These are phyloP conservation scores for Tetheella fluctuosa DNA, from an alignment of 2,888 invertebrate genomes.

Conservation along the genomic window DNA sequence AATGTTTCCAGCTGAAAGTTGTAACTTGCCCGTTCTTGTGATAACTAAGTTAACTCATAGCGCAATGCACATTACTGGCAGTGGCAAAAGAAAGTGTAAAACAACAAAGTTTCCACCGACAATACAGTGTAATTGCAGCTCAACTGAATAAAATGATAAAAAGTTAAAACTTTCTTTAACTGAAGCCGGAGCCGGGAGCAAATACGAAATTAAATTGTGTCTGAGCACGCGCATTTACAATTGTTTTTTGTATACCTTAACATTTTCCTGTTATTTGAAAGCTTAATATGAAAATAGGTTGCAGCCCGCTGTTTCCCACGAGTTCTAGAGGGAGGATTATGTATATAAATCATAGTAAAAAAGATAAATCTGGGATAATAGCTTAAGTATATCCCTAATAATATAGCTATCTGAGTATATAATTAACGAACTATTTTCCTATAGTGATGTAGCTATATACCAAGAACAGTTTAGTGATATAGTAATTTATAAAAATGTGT, in stretches of 20 bases:
- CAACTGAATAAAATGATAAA: slow-evolving; percentile 58
- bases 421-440: too few relatives aligned
- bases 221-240: slow-evolving; percentile 21
- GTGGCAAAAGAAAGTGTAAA: slow-evolving; percentile 50
- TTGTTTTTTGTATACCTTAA: slow-evolving; percentile 6
- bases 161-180: slow-evolving; percentile 43
- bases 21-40: slow-evolving; percentile 33
- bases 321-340: not conserved
- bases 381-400: too few relatives aligned
- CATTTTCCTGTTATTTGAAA: slow-evolving; percentile 6
- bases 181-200: slow-evolving; percentile 30
- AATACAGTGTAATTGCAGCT: slow-evolving; percentile 56
- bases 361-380: not conserved
- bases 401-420: too few relatives aligned
- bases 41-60: slow-evolving; percentile 45
- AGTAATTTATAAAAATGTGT: too few relatives aligned
- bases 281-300: slow-evolving; percentile 6
- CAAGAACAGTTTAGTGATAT: too few relatives aligned
- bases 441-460: too few relatives aligned
- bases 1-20: slow-evolving; percentile 23
- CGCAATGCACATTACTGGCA: slow-evolving; percentile 36
- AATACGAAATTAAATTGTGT: slow-evolving; percentile 54
- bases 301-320: not conserved
- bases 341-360: not conserved
- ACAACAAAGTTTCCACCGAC: slow-evolving; percentile 44